Percentiles rank a stretch among this genome's conserved stretches.
These are phyloP conservation scores for Osedax frankpressi DNA, from an alignment of 2,888 invertebrate genomes.

Conservation along the genomic window DNA sequence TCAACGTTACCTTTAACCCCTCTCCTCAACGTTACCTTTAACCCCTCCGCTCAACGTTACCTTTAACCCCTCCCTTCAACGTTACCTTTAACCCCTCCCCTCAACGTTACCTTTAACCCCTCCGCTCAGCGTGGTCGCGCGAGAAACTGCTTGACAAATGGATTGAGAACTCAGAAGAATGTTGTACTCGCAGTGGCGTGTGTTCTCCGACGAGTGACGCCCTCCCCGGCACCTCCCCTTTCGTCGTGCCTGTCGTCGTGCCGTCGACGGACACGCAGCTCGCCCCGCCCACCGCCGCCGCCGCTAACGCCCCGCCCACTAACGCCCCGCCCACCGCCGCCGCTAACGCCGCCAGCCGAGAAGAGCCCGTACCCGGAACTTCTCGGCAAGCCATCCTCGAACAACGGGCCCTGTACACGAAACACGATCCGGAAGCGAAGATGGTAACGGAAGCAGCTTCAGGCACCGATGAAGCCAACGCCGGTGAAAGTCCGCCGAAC, in stretches of 20 bases:
- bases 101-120: neutral
- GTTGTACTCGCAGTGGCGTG: slow-evolving; percentile 58
- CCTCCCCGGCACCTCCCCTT: neutral
- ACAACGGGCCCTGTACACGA: too few relatives aligned
- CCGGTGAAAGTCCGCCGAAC: too few relatives aligned
- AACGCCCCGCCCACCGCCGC: neutral
- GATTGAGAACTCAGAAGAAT: slow-evolving; percentile 57
- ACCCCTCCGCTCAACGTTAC: neutral
- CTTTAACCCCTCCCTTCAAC: slow-evolving; percentile 45
- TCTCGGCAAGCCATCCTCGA: too few relatives aligned
- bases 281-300: neutral
- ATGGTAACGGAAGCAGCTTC: neutral
- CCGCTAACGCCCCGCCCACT: neutral
- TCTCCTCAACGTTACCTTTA: too few relatives aligned
- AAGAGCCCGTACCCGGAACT: slow-evolving; percentile 20
- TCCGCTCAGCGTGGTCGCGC: slow-evolving; percentile 55
- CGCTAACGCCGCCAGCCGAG: neutral
- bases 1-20: neutral
- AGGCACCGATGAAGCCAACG: too few relatives aligned
- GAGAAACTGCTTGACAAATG: slow-evolving; percentile 57
- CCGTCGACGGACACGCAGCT: neutral
- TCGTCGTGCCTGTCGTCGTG: neutral
- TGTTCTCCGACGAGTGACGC: slow-evolving; percentile 50
- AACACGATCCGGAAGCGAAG: neutral
- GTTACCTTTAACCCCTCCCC: slow-evolving; percentile 52